These are phyloP conservation scores for Tachysurus vachellii DNA, from an alignment of 2,113 vertebrate species.

Conservation along the genomic window DNA sequence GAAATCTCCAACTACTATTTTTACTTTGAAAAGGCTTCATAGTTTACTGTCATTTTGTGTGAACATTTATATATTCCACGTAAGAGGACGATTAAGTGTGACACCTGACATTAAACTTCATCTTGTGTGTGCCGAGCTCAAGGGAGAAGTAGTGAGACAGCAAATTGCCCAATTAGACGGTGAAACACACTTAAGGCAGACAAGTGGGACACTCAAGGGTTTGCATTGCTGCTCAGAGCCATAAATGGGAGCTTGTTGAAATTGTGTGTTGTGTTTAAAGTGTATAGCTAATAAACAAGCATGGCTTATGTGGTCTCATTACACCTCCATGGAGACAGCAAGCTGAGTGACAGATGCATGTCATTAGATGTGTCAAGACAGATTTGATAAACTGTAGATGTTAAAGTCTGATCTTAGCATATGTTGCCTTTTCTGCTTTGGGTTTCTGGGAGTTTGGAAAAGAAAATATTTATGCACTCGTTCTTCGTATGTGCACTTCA, in stretches of 20 bases:
- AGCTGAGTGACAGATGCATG: slow-evolving; percentile 34
- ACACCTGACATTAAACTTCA: slow-evolving; percentile 57
- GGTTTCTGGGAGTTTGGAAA: not conserved
- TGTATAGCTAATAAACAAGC: slow-evolving; percentile 32
- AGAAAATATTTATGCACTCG: not conserved
- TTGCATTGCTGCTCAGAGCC: slow-evolving; percentile 39
- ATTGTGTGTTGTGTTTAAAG: slow-evolving; percentile 35
- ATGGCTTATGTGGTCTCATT: slow-evolving; percentile 43
- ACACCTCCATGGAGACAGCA: slow-evolving; percentile 18
- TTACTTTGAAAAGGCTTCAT: not conserved
- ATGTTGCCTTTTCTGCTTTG: not conserved
- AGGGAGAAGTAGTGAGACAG: slow-evolving; percentile 40
- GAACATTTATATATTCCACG: slow-evolving; percentile 34
- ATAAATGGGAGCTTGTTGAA: slow-evolving; percentile 30
- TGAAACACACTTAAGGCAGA: slow-evolving; percentile 46
- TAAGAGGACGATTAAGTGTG: slow-evolving; percentile 43
- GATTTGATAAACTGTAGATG: slow-evolving; percentile 20
- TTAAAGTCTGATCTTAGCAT: not conserved
- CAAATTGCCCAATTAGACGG: slow-evolving; percentile 57
- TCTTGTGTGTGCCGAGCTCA: slow-evolving; percentile 42
- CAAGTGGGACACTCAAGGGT: slow-evolving; percentile 40
- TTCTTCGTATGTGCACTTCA: not conserved
- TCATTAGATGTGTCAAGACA: slow-evolving; percentile 17
- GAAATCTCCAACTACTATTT: slow-evolving; percentile 9
- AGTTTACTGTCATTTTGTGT: slow-evolving; percentile 1